These are phyloP conservation scores for Carollia perspicillata DNA, from an alignment of 2,113 vertebrate genomes.

Conservation along the genomic window DNA sequence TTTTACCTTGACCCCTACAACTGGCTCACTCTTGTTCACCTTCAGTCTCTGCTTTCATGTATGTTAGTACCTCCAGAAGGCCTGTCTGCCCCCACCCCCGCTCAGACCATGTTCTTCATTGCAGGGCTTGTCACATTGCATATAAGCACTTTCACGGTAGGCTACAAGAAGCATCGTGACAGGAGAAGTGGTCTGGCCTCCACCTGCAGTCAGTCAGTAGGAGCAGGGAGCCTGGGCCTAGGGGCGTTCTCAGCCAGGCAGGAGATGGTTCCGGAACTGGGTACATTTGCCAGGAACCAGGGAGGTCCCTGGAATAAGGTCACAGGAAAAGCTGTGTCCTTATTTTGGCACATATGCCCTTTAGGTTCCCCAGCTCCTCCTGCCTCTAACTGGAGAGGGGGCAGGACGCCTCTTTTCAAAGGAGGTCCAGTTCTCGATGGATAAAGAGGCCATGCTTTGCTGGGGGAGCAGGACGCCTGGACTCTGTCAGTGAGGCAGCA, in stretches of 20 bases:
- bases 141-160: background rate
- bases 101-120: background rate
- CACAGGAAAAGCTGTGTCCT: background rate
- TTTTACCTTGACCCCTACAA: background rate
- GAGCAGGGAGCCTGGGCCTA: fast-evolving
- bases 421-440: fast-evolving
- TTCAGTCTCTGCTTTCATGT: background rate
- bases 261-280: background rate
- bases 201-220: background rate
- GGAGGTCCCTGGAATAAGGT: background rate
- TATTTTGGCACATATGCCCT: background rate
- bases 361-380: background rate
- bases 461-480: background rate
- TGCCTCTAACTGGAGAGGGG: background rate
- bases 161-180: background rate
- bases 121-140: background rate
- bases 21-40: background rate
- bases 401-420: background rate
- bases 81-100: background rate
- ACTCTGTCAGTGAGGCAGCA: background rate
- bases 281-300: background rate
- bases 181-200: background rate
- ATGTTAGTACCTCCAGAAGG: background rate
- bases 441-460: background rate
- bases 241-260: background rate